Base-by-base conservation (phyloP, 2,113 vertebrate genomes). In the Chamaea fasciata region DNA sequence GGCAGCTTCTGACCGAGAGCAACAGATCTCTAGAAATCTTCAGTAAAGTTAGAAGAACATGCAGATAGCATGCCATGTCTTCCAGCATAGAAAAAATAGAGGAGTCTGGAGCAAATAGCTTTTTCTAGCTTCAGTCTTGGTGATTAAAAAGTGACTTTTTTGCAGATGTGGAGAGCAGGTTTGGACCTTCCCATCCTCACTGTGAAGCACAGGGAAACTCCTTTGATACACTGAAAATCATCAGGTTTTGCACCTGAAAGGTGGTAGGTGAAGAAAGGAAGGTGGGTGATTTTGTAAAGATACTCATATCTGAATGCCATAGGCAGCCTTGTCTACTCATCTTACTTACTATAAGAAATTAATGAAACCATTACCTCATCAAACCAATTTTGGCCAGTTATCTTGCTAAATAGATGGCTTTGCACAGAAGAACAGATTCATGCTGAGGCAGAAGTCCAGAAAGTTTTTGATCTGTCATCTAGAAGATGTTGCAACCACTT, bases 281-380 rank as follows among this genome's bases (percentile, higher is more conserved):
- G 37, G 41, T 39, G 71, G 19, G 69, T 90, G 8, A 68, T 91
- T 95, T 69, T 59, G 28, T 63, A 83, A 90, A 92, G 24, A 67
- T 64, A 59, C 46, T 76, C 50, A 13, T 59, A 69, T 86, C 79
- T 87, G 60, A 92, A 93, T 68, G 64, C 65, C 83, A 86, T 26
- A 84, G 47, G 49, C 76, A 91, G 39, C 49, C 44, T 94, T 13
- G 1, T 68, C 49, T 94, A 56, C 69, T 92, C 65, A 71, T 94
- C 76, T 81, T 57, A 76, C 60, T 65, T 57, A 76, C 60, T 65
- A 56, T 52, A 93, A 84, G 86, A 93, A 91, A 84, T 87, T 89
- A 92, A 87, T 92, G 94, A 94, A 87, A 75, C 33, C 44, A 74
- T 96, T 94, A 87, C 52, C 52, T 96, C 91, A 94, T 80, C 35